Conservation (phyloP, 2,113 vertebrate genomes). For the Albula glossodonta region DNA sequence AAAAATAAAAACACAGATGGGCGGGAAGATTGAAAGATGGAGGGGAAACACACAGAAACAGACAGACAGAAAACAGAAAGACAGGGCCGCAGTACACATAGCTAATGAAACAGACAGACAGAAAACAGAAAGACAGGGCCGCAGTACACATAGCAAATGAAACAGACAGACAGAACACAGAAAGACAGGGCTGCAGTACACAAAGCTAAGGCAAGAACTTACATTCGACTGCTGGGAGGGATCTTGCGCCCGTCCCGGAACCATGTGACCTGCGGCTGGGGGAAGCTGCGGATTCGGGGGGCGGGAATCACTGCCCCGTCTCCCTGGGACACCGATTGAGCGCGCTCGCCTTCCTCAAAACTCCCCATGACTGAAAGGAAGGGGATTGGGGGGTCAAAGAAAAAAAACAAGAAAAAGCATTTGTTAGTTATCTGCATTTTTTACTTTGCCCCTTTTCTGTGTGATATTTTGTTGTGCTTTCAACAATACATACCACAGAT, state of each 20-base stretch:
- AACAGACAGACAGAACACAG: background rate
- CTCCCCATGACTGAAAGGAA: conserved; percentile 85
- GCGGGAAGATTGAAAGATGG: too few species aligned
- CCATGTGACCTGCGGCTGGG: conserved; percentile 95
- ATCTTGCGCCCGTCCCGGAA: conserved; percentile 94
- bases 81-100: background rate
- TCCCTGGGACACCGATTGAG: conserved; percentile 86
- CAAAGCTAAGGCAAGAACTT: conserved; percentile 54
- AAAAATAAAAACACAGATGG: too few species aligned
- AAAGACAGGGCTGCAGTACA: background rate
- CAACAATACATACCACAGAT: too few species aligned
- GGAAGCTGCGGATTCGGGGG: conserved; percentile 89
- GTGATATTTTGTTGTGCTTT: too few species aligned
- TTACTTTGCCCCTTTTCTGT: too few species aligned
- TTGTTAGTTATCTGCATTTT: too few species aligned
- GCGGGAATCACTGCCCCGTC: conserved; percentile 85
- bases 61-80: background rate
- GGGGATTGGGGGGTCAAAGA: background rate
- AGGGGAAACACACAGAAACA: background rate
- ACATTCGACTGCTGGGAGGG: conserved; percentile 95
- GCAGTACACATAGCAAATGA: background rate
- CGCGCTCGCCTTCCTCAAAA: conserved; percentile 84
- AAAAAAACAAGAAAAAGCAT: background rate
- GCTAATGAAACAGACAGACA: background rate
- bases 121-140: background rate